Evolutionary conservation across 1,140 invertebrate species (phyloP).

Genomic region (Notospermus geniculatus): DNA sequence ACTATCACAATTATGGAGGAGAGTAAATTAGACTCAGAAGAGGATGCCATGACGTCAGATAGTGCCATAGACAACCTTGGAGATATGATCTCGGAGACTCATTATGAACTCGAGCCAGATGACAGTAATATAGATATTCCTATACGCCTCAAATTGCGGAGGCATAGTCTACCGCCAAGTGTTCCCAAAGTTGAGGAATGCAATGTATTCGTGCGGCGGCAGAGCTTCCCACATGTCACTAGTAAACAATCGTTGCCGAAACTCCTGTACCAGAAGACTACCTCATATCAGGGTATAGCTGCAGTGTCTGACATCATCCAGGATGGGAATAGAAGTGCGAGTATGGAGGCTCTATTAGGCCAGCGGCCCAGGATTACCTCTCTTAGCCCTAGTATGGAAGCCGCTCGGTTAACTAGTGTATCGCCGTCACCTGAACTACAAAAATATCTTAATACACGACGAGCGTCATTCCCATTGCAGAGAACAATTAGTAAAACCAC

Average conservation of each 20-base stretch:
- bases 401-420: constrained; percentile 1
- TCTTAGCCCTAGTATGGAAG: constrained; percentile 4
- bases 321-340: not conserved
- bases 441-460: constrained; percentile 2
- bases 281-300: constrained; percentile 8
- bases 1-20: too few species aligned
- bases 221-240: constrained; percentile 2
- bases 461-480: constrained; percentile 5
- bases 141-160: constrained; percentile 7
- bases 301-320: not conserved
- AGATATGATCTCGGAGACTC: constrained; percentile 1
- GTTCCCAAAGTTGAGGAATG: not conserved
- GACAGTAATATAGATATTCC: not conserved
- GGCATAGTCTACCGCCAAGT: constrained; percentile 8
- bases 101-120: not conserved
- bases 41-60: too few species aligned
- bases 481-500: constrained; percentile 6
- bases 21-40: too few species aligned
- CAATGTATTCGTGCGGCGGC: not conserved
- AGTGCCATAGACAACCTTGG: too few species aligned
- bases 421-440: not conserved
- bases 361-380: constrained; percentile 5
- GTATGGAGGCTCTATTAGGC: constrained; percentile 1
- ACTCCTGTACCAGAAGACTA: constrained; percentile 3
- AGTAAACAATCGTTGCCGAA: not conserved